Evolutionary conservation across 53 echinoderm and acorn worm species (phyloP).

Genomic region (Henricia sp.): DNA sequence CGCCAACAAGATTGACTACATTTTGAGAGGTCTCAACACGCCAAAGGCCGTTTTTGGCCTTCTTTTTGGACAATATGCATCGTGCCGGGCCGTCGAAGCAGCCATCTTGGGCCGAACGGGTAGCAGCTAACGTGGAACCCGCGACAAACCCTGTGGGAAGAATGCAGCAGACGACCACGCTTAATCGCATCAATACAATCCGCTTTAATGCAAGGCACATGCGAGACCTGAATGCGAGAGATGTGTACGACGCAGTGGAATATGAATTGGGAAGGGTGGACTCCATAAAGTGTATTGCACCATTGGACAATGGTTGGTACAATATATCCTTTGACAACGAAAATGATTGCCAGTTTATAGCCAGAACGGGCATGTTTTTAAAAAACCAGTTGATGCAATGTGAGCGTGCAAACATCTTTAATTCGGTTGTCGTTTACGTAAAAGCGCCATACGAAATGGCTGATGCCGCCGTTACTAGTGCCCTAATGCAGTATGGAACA

Average conservation of each 20-base stretch:
- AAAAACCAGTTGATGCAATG: not conserved
- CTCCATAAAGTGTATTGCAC: not conserved
- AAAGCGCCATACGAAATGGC: not conserved
- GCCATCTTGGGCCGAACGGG: too few relatives aligned
- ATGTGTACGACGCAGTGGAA: not conserved
- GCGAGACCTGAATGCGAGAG: not conserved
- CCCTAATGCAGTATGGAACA: not conserved
- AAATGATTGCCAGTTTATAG: not conserved
- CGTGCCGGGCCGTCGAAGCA: too few relatives aligned
- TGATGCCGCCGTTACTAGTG: not conserved
- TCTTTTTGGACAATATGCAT: too few relatives aligned
- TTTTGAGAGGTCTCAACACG: too few relatives aligned
- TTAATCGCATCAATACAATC: not conserved
- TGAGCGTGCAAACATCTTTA: not conserved
- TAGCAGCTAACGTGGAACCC: too few relatives aligned
- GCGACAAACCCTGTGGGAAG: too few relatives aligned
- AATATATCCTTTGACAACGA: not conserved
- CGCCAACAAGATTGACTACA: too few relatives aligned
- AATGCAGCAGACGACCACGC: not conserved
- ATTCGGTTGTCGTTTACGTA: not conserved
- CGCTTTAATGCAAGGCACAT: not conserved
- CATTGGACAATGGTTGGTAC: not conserved
- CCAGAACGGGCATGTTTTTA: not conserved
- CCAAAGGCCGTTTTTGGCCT: too few relatives aligned
- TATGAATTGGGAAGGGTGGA: not conserved